Percentiles rank a stretch among this genome's conserved stretches.
phyloP scores from a whole-genome alignment of 2,888 invertebrate genomes.

The Agrochola circellaris region DNA sequence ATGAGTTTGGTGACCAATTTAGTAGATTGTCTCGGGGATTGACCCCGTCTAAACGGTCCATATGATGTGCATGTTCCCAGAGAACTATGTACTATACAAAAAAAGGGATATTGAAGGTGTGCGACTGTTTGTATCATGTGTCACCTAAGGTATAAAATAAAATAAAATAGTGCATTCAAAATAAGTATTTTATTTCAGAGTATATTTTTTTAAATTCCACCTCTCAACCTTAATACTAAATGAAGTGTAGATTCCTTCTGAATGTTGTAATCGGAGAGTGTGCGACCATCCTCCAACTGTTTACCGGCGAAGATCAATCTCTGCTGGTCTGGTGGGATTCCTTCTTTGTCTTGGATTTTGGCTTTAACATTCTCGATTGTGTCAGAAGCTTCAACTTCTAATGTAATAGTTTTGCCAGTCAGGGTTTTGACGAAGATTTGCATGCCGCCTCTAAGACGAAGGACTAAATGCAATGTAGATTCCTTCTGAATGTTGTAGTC shows the following conservation, averaged over 20 bases:
- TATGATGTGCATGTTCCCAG: not conserved
- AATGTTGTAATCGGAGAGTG: slow-evolving; percentile 55
- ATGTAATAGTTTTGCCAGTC: slow-evolving; percentile 58
- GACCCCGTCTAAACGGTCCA: too few species aligned
- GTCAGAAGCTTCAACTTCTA: slow-evolving; percentile 58
- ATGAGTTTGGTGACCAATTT: too few species aligned
- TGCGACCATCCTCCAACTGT: slow-evolving; percentile 59
- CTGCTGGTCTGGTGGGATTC: slow-evolving; percentile 64
- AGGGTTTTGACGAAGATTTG: slow-evolving; percentile 62
- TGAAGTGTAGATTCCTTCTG: slow-evolving; percentile 79
- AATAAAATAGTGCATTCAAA: slow-evolving; percentile 34
- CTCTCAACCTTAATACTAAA: slow-evolving; percentile 73
- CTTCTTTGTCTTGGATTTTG: slow-evolving; percentile 63
- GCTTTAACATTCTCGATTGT: slow-evolving; percentile 64
- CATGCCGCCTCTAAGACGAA: slow-evolving; percentile 63
- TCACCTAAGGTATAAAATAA: not conserved
- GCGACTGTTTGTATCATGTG: too few species aligned
- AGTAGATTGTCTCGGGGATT: too few species aligned
- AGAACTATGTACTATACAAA: too few species aligned
- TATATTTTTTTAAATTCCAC: slow-evolving; percentile 53
- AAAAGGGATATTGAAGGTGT: not conserved
- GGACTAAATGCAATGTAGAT: slow-evolving; percentile 48
- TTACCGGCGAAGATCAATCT: slow-evolving; percentile 63
- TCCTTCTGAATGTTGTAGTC: slow-evolving; percentile 65
- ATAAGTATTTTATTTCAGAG: slow-evolving; percentile 51